Base-by-base conservation (phyloP, 2,888 invertebrate species). In the Ernsta delagoae region DNA sequence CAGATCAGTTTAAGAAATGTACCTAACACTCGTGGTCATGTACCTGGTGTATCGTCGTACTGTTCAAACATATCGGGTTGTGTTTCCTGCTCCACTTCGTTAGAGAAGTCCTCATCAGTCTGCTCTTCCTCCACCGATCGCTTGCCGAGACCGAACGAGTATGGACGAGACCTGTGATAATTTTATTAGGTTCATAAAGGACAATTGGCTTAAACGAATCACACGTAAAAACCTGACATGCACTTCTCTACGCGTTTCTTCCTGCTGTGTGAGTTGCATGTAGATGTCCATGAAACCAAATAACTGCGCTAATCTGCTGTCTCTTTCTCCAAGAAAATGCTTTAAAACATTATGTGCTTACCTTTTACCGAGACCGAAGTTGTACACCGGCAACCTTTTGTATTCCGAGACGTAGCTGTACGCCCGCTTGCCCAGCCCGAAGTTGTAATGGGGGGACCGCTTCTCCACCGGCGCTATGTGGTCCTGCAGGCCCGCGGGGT, bases 331-430 rank as follows among this genome's bases (percentile, higher is more conserved):
- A 5, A 36, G 36, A 36, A 36, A 3, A 36, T 36, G 36, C 36
- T 36, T 5, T 4, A 5, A 4, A 36, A 36, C 5, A 36, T 36
- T 36, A 79, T 0, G 70, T 41, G 3, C n/a, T 12, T 45, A 92
- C 81, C 95, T 90, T 74, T 95, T 95, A 0, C 95, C 95, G 56
- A 95, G 79, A 11, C 95, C 95, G 74, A 95, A 95, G 77, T 94
- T 94, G 77, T 95, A 95, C 0, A 94, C 93, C 0, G 93, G 93
- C 5, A 95, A 87, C 72, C 95, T 86, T 74, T 95, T 95, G 75
- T 94, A 95, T 73, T 95, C 95, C 0, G 95, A 94, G 0, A 95
- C 95, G 78, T 95, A 95, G 78, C 94, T 95, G 79, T 95, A 95
- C 0, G 93, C 93, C 3, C 94, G 78, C 75, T 94, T 94, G 59